These are phyloP conservation scores for Hapalemur alaotrensis DNA, from an alignment of 2,797 vertebrate species.

Conservation along the genomic window DNA sequence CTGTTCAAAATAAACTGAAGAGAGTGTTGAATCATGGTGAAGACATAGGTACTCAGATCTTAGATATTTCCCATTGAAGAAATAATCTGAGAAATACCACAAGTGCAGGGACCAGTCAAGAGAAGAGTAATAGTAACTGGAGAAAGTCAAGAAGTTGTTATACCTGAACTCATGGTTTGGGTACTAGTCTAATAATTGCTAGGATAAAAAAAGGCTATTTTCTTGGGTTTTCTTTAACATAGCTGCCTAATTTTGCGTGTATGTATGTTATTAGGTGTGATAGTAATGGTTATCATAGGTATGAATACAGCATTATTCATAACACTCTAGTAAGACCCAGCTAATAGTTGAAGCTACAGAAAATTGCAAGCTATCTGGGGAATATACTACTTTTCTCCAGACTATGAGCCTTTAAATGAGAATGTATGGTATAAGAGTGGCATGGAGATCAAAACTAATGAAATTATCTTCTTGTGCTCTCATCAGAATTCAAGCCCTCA, in stretches of 20 bases:
- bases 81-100: neutral
- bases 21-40: neutral
- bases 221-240: neutral
- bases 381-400: neutral
- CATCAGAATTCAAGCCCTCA: neutral
- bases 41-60: neutral
- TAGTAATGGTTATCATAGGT: accelerated
- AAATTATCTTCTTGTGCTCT: neutral
- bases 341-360: neutral
- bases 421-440: neutral
- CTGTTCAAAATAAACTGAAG: neutral
- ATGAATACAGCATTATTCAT: neutral
- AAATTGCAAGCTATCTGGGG: neutral
- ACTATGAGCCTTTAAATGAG: neutral
- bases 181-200: neutral
- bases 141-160: neutral
- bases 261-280: neutral
- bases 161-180: neutral
- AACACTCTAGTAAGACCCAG: neutral
- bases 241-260: neutral
- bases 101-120: neutral
- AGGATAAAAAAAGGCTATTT: neutral
- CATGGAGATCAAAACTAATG: neutral
- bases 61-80: neutral
- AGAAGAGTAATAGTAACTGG: neutral